Percentiles rank a stretch among this genome's conserved stretches.
Conservation (phyloP, 2,888 invertebrate species). For the Apodemia hepburni region DNA sequence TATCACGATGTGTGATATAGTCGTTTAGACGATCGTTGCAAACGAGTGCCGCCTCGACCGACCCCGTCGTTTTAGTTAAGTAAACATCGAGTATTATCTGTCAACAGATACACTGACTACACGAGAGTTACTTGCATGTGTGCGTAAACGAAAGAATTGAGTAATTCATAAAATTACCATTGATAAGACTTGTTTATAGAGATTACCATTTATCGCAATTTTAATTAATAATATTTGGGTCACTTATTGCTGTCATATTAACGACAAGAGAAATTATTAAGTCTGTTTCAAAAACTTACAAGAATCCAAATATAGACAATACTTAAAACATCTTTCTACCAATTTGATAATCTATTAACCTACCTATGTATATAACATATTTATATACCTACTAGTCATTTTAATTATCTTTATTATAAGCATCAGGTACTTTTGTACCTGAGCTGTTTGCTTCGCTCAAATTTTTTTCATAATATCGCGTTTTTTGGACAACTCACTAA, state of each 20-base stretch:
- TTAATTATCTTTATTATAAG: no score
- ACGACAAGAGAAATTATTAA: not conserved
- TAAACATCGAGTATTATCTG: constrained; percentile 79
- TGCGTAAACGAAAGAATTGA: constrained; percentile 58
- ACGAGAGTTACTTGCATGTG: constrained; percentile 51
- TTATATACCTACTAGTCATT: no score
- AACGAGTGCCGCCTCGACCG: constrained; percentile 51
- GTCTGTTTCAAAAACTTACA: not conserved
- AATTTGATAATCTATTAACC: not conserved
- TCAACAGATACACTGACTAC: constrained; percentile 59
- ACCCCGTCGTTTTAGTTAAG: constrained; percentile 75
- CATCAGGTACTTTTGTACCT: no score
- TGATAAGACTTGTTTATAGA: constrained; percentile 36
- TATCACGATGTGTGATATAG: constrained; percentile 43
- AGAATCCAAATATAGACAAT: not conserved
- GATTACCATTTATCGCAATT: constrained; percentile 33
- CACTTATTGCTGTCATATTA: constrained; percentile 27
- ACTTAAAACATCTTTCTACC: not conserved
- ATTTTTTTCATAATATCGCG: no score
- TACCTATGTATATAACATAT: no score
- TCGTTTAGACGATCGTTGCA: constrained; percentile 39
- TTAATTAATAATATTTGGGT: constrained; percentile 49
- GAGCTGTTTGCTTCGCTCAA: no score
- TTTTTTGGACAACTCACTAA: no score
- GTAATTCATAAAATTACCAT: constrained; percentile 62